A percentile compares a stretch with the other conserved stretches of the same genome.
These are phyloP conservation scores for Harpegnathos saltator DNA, from an alignment of 1,140 invertebrate genomes.

Conservation along the genomic window DNA sequence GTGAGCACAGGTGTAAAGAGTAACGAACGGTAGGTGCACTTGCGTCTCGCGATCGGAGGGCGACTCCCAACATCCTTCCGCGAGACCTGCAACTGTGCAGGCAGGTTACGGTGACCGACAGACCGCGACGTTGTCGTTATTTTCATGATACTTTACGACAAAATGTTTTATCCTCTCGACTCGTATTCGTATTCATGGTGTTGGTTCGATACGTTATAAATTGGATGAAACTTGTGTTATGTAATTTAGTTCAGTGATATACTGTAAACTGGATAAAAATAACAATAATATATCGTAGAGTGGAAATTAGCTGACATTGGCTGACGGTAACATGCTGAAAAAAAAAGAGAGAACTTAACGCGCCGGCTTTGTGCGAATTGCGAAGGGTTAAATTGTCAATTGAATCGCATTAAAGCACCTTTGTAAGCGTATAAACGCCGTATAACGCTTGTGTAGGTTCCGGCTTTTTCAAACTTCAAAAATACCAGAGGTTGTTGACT, in stretches of 20 bases:
- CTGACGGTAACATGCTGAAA: too few relatives aligned
- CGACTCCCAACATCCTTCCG: conserved; percentile 42
- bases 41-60: conserved; percentile 51
- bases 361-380: too few relatives aligned
- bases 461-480: conserved; percentile 25
- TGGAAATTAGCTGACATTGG: too few relatives aligned
- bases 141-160: conserved; percentile 2
- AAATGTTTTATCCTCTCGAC: background rate
- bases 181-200: background rate
- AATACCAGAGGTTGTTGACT: background rate
- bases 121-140: conserved; percentile 35
- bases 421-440: too few relatives aligned
- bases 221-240: too few relatives aligned
- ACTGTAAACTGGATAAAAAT: background rate
- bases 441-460: background rate
- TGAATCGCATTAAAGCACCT: too few relatives aligned
- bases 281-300: too few relatives aligned
- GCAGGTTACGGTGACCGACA: background rate
- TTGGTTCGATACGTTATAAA: too few relatives aligned
- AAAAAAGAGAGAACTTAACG: too few relatives aligned
- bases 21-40: conserved; percentile 59
- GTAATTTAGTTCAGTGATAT: too few relatives aligned
- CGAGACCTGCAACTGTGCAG: conserved; percentile 9
- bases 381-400: too few relatives aligned
- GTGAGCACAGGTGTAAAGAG: conserved; percentile 66